A percentile compares a stretch with the other conserved stretches of the same genome.
These are phyloP conservation scores for Hypomesus transpacificus DNA, from an alignment of 2,113 vertebrate species.

Conservation along the genomic window DNA sequence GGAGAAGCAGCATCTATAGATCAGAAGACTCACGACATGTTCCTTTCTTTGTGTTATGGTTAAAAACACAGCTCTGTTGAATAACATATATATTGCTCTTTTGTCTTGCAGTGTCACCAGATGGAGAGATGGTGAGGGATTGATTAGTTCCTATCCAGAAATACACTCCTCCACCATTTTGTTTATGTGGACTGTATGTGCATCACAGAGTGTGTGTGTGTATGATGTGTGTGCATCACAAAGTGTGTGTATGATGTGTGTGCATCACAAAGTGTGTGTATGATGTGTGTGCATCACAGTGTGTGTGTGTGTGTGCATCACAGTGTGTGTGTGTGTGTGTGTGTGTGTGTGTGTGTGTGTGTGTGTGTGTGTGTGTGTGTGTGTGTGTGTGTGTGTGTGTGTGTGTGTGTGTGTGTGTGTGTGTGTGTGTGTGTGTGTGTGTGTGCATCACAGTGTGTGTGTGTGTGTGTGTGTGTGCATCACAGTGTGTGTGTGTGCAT, in stretches of 20 bases:
- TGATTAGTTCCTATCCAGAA: conserved; percentile 8
- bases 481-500: too few species aligned
- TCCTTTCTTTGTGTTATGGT: not conserved
- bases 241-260: not conserved
- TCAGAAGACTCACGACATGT: too few species aligned
- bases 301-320: not conserved
- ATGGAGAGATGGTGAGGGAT: conserved; percentile 89
- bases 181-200: not conserved
- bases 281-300: not conserved
- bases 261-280: not conserved
- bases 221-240: not conserved
- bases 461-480: too few species aligned
- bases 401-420: too few species aligned
- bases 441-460: too few species aligned
- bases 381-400: too few species aligned
- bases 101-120: conserved; percentile 76
- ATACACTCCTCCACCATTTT: conserved; percentile 19
- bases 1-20: too few species aligned
- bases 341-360: too few species aligned
- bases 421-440: too few species aligned
- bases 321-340: not conserved
- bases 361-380: too few species aligned
- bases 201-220: not conserved
- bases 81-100: not conserved
- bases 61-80: not conserved